Conservation (phyloP, 2,797 vertebrate genomes). For the Enteromius fasciolatus region DNA sequence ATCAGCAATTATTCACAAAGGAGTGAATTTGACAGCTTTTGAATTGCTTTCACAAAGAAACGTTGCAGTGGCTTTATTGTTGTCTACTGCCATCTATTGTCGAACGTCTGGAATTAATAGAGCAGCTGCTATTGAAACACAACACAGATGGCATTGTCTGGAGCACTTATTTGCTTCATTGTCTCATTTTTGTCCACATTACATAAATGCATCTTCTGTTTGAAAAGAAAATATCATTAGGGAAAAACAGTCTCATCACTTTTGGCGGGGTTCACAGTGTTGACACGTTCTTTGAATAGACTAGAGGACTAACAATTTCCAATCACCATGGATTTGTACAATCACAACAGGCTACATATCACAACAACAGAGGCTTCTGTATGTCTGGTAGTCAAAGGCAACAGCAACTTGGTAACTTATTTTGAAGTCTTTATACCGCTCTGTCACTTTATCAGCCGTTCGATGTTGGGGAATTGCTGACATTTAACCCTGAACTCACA, state of each 20-base stretch:
- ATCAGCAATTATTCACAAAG: conserved; percentile 4
- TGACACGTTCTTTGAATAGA: conserved; percentile 64
- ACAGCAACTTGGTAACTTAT: background rate
- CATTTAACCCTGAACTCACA: conserved; percentile 14
- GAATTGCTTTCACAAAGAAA: conserved; percentile 18
- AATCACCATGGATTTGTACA: conserved; percentile 65
- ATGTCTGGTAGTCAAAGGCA: conserved; percentile 24
- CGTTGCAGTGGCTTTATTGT: conserved; percentile 16
- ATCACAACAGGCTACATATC: conserved; percentile 68
- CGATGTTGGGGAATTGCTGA: background rate
- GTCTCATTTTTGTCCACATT: conserved; percentile 22
- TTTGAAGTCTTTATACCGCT: conserved; percentile 3
- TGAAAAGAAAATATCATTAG: conserved; percentile 47
- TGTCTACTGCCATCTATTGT: conserved; percentile 48
- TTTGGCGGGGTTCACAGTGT: conserved; percentile 77
- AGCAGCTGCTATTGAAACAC: conserved; percentile 30
- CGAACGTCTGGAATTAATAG: conserved; percentile 4
- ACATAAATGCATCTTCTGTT: conserved; percentile 45
- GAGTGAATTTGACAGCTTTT: conserved; percentile 13
- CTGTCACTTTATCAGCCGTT: background rate
- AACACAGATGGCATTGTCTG: conserved; percentile 33
- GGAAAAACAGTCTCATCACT: conserved; percentile 49
- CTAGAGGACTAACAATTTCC: conserved; percentile 56
- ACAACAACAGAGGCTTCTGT: conserved; percentile 69
- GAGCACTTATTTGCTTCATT: conserved; percentile 35